Conservation (phyloP, 2,113 vertebrate species). For the Sorex fumeus region DNA sequence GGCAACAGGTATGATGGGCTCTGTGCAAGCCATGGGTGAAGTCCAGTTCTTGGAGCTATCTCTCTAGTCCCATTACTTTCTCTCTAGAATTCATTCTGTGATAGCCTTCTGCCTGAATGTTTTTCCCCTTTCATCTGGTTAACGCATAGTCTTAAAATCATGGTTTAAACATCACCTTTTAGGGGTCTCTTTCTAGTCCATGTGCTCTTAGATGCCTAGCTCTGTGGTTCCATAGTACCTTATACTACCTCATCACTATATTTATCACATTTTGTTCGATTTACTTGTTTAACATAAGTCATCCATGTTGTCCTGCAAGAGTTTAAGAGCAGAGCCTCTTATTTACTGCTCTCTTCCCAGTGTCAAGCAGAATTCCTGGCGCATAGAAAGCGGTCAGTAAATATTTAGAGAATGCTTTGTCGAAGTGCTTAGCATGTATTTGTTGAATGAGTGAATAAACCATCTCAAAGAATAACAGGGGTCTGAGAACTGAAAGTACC, state of each 20-base stretch:
- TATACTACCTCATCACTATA: background rate
- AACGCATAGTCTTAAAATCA: background rate
- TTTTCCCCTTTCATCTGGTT: background rate
- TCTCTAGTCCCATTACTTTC: background rate
- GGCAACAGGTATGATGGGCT: too few species aligned
- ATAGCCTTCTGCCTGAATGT: background rate
- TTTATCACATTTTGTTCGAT: background rate
- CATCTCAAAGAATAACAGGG: conserved; percentile 24
- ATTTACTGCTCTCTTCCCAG: background rate
- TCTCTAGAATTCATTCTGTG: background rate
- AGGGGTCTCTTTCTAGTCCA: background rate
- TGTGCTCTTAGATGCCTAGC: background rate
- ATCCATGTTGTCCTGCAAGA: background rate
- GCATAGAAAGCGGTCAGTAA: conserved; percentile 19
- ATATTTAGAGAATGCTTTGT: conserved; percentile 25
- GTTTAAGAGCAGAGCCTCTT: background rate
- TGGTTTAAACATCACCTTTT: background rate
- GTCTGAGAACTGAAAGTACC: conserved; percentile 16
- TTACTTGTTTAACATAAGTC: background rate
- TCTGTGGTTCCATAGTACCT: background rate
- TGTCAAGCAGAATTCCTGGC: conserved; percentile 25
- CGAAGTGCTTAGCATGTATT: conserved; percentile 12
- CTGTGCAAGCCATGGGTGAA: too few species aligned
- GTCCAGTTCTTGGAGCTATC: too few species aligned
- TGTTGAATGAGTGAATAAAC: conserved; percentile 49